Base-by-base conservation (phyloP, 2,888 invertebrate genomes). In the Lochmaea capreae region DNA sequence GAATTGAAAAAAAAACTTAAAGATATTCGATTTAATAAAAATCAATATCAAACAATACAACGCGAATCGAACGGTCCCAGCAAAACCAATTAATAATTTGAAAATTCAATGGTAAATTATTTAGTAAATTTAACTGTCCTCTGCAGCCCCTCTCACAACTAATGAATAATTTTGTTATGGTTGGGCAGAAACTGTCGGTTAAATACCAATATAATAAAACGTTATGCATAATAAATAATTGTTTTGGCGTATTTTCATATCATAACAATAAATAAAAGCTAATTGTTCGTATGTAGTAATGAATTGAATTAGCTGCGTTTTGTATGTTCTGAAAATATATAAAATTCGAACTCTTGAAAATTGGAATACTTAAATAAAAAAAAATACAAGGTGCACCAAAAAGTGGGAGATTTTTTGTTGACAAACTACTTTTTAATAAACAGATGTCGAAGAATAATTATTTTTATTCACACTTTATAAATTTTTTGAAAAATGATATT, bases 91-190 rank as follows among this genome's bases (percentile, higher is more conserved):
- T 58, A 58, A 18, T 26, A 26, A 12, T 58, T 58, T 58, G 26
- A 10, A 26, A 58, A 58, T 58, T 26, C 18, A 18, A 18, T 58
- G 26, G 11, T 6, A 26, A 59, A 26, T 59, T 59, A 59, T 59
- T 59, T 59, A 2, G 61, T 33, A n/a, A 33, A 61, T 61, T 33
- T n/a, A 59, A 59, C 39, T 39, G 39, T 61, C 61, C 61, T 61
- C 61, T 39, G 61, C 61, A 61, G 33, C 8, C 33, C 6, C 10
- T 39, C 61, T 61, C 39, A 9, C 33, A 61, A 39, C 14, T 33
- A 39, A 33, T 61, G 39, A 14, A 39, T 61, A 33, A 61, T 33
- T 61, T 61, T 61, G n/a, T 61, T 61, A 61, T 39, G 39, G 9
- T 11, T n/a, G 12, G 9, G 26, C 61, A 39, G 33, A 39, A 61